Percentiles rank a stretch among this genome's conserved stretches.
Evolutionary conservation across 2,797 vertebrate species (phyloP).

Genomic region (Coracias cyanogaster): DNA sequence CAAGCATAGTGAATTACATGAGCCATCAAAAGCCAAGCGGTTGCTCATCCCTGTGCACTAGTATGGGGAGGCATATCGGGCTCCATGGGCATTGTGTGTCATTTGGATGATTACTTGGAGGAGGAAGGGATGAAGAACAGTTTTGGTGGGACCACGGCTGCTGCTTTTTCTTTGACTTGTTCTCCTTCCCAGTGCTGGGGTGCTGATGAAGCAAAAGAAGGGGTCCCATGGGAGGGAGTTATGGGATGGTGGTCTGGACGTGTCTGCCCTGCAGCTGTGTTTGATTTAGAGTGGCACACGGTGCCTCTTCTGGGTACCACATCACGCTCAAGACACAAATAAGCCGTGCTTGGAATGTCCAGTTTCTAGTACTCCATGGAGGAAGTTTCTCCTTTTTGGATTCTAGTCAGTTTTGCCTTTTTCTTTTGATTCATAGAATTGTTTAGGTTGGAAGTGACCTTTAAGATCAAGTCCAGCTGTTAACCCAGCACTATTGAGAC

Average conservation of each 20-base stretch:
- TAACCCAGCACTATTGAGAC: not conserved
- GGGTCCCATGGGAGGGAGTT: accelerated
- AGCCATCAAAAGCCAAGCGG: not conserved
- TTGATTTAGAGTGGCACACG: too few relatives aligned
- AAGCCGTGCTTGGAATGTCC: too few relatives aligned
- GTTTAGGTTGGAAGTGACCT: not conserved
- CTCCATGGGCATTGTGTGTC: accelerated
- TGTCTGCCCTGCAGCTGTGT: not conserved
- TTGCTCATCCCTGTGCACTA: not conserved
- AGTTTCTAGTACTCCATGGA: not conserved
- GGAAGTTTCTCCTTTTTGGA: not conserved
- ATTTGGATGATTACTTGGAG: not conserved
- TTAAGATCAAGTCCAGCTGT: not conserved
- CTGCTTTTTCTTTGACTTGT: not conserved
- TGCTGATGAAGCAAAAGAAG: not conserved
- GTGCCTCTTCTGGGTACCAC: not conserved
- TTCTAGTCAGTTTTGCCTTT: not conserved
- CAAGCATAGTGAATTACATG: not conserved
- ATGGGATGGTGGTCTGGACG: not conserved
- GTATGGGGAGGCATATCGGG: too few relatives aligned
- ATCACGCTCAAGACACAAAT: not conserved
- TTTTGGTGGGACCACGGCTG: not conserved
- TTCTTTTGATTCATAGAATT: not conserved
- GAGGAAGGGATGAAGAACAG: not conserved
- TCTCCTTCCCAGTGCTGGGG: not conserved